phyloP scores from a whole-genome alignment of 2,113 vertebrate species.

The Scolopax mira region DNA sequence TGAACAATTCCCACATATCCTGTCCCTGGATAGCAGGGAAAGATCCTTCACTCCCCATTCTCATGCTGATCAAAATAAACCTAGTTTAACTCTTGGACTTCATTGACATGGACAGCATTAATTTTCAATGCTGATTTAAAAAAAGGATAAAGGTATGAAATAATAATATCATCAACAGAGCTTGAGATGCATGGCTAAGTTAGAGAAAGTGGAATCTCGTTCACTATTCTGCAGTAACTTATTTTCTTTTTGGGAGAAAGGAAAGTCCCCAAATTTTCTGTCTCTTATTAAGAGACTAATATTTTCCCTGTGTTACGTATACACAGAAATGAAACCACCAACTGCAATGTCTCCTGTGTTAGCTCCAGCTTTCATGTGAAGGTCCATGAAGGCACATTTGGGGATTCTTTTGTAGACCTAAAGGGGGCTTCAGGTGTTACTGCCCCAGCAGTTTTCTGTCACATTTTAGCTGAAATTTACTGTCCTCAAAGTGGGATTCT shows the following conservation, averaged over 20 bases:
- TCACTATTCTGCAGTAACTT: not conserved
- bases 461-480: not conserved
- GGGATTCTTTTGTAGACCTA: not conserved
- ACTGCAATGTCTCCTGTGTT: not conserved
- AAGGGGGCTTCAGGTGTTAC: not conserved
- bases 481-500: not conserved
- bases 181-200: not conserved
- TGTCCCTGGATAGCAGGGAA: not conserved
- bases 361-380: not conserved
- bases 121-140: not conserved
- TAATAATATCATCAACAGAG: not conserved
- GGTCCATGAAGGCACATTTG: not conserved
- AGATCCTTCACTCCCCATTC: not conserved
- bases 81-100: not conserved
- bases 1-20: accelerated
- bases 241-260: not conserved
- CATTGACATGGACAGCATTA: not conserved
- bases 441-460: not conserved
- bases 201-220: not conserved
- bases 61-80: not conserved
- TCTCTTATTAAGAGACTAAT: not conserved
- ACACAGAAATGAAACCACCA: not conserved
- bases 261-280: not conserved
- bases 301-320: not conserved
- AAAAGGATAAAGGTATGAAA: not conserved